phyloP scores from a whole-genome alignment of 2,797 vertebrate species.

The Manis crassicaudata region DNA sequence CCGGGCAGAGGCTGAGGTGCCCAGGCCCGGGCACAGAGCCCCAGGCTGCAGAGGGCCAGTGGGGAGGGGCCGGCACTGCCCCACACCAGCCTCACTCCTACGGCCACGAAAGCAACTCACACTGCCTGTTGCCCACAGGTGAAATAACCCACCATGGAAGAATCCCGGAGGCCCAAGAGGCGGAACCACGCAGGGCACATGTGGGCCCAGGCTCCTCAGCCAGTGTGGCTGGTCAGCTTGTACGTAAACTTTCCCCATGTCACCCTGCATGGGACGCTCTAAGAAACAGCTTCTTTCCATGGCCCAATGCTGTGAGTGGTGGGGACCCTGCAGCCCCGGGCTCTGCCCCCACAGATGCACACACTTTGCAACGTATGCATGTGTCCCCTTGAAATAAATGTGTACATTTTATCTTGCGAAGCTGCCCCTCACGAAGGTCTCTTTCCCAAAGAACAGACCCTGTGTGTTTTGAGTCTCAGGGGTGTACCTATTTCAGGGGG shows the following conservation, averaged over 20 bases:
- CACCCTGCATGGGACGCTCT: background rate
- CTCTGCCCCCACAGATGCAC: too few species aligned
- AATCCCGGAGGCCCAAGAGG: background rate
- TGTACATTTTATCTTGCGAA: background rate
- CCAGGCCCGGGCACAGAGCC: rapidly evolving
- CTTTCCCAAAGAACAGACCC: too few species aligned
- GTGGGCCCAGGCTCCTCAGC: background rate
- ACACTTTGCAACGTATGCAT: background rate
- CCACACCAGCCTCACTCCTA: background rate
- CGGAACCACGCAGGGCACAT: background rate
- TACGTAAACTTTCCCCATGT: rapidly evolving
- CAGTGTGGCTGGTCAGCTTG: rapidly evolving
- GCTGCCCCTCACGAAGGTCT: background rate
- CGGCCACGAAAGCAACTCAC: background rate
- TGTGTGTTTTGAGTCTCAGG: too few species aligned
- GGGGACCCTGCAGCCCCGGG: rapidly evolving
- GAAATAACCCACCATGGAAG: slow-evolving; percentile 21
- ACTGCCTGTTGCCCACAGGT: slow-evolving; percentile 31
- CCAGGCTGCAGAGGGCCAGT: too few species aligned
- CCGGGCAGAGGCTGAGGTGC: rapidly evolving
- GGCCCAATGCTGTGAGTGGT: too few species aligned
- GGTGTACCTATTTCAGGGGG: too few species aligned
- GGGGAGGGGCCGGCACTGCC: background rate
- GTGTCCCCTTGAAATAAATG: slow-evolving; percentile 53
- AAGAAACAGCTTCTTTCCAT: background rate